Evolutionary conservation across 2,113 vertebrate species (phyloP).

Genomic region (Pseudorhombus dupliciocellatus): DNA sequence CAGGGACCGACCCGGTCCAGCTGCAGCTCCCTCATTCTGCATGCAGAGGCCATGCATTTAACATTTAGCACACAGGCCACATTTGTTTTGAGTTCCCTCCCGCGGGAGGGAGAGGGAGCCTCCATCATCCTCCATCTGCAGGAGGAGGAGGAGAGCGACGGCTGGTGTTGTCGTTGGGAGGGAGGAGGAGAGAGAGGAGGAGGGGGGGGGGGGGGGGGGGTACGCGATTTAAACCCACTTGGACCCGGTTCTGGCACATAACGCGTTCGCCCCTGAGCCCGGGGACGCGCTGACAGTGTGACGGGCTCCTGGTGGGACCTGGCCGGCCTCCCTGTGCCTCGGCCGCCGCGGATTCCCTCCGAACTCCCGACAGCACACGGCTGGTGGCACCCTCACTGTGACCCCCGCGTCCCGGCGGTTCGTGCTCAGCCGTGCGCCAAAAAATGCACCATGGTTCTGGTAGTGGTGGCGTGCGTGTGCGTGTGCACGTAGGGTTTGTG

Average conservation of each 20-base stretch:
- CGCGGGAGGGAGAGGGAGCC: background rate
- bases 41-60: slow-evolving; percentile 28
- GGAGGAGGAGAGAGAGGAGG: too few relatives aligned
- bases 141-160: background rate
- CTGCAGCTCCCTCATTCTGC: background rate
- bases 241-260: background rate
- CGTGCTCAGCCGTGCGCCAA: slow-evolving; percentile 57
- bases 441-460: slow-evolving; percentile 30
- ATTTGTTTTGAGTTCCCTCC: slow-evolving; percentile 26
- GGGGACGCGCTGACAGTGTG: background rate
- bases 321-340: slow-evolving; percentile 49
- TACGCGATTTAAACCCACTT: background rate
- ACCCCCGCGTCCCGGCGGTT: slow-evolving; percentile 57
- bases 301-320: slow-evolving; percentile 1
- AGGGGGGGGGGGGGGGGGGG: too few relatives aligned
- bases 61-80: slow-evolving; percentile 28
- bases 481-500: slow-evolving; percentile 13
- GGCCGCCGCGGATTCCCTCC: slow-evolving; percentile 58
- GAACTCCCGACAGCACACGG: slow-evolving; percentile 52
- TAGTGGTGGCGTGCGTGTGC: background rate
- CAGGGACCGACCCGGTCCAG: slow-evolving; percentile 1
- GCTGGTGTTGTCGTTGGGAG: background rate
- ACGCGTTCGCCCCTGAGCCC: background rate
- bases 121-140: background rate
- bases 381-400: slow-evolving; percentile 63